These are phyloP conservation scores for Ceratina japonica DNA, from an alignment of 1,140 invertebrate genomes.

Conservation along the genomic window DNA sequence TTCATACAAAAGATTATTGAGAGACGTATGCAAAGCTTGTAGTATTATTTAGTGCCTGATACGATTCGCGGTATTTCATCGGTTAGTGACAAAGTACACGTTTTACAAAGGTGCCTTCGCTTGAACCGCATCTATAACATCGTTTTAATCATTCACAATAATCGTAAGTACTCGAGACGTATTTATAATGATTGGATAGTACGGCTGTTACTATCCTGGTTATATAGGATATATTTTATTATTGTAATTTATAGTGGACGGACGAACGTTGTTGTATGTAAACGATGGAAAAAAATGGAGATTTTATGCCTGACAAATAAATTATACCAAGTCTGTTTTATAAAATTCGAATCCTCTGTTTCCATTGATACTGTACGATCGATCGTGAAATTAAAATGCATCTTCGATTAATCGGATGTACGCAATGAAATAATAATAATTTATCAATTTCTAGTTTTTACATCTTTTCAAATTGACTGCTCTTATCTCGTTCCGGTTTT, in stretches of 20 bases:
- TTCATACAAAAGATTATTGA: background rate
- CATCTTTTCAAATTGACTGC: background rate
- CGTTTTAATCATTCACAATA: background rate
- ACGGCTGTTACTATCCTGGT: constrained; percentile 65
- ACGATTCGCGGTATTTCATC: background rate
- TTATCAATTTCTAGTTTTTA: too few species aligned
- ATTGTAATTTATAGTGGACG: constrained; percentile 62
- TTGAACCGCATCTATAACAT: background rate
- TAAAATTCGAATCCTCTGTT: background rate
- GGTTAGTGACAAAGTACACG: background rate
- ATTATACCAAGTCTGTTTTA: constrained; percentile 56
- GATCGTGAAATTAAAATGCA: background rate
- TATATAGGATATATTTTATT: constrained; percentile 71
- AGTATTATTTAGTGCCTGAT: background rate
- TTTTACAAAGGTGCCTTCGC: constrained; percentile 15
- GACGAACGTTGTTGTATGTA: constrained; percentile 35
- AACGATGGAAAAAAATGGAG: constrained; percentile 41
- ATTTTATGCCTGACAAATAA: constrained; percentile 52
- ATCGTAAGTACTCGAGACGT: constrained; percentile 33
- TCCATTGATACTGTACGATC: background rate
- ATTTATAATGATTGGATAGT: constrained; percentile 59
- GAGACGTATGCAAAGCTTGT: background rate
- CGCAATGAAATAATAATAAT: too few species aligned
- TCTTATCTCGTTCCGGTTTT: background rate
- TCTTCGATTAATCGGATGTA: too few species aligned